A percentile compares a stretch with the other conserved stretches of the same genome.
Evolutionary conservation across 2,113 vertebrate genomes (phyloP).

Genomic region (Thryonomys swinderianus): DNA sequence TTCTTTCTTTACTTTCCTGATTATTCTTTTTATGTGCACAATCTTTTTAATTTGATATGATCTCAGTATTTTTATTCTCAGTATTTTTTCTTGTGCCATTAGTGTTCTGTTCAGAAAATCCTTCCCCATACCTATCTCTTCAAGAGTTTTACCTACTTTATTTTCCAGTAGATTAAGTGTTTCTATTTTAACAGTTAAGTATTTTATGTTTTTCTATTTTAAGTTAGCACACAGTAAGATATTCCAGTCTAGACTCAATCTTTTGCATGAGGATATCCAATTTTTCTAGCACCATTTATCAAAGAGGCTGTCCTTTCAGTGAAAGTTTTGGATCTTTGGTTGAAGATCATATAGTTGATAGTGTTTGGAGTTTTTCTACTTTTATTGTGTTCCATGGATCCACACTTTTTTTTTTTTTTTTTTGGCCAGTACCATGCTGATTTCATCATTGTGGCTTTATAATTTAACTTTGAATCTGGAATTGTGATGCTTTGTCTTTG

Average conservation of each 20-base stretch:
- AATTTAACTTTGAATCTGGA: neutral
- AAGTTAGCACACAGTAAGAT: neutral
- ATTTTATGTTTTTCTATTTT: neutral
- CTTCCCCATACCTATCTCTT: neutral
- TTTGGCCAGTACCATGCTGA: neutral
- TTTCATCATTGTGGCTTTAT: neutral
- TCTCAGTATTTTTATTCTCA: neutral
- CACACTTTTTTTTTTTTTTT: neutral
- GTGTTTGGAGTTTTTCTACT: neutral
- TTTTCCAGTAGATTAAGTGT: neutral
- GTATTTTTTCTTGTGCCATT: neutral
- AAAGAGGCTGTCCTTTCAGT: neutral
- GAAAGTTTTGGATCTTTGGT: neutral
- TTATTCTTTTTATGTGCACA: neutral
- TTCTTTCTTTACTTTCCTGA: neutral
- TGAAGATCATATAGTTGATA: neutral
- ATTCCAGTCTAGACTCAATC: neutral
- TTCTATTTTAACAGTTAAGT: neutral
- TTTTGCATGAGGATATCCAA: neutral
- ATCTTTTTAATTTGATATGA: neutral
- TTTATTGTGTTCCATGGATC: neutral
- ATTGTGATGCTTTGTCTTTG: neutral
- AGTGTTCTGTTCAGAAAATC: neutral
- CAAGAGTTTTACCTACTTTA: neutral
- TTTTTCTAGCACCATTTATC: neutral